Percentiles rank a stretch among this genome's conserved stretches.
Conservation (phyloP, 2,888 invertebrate species). For the Clunio marinus region DNA sequence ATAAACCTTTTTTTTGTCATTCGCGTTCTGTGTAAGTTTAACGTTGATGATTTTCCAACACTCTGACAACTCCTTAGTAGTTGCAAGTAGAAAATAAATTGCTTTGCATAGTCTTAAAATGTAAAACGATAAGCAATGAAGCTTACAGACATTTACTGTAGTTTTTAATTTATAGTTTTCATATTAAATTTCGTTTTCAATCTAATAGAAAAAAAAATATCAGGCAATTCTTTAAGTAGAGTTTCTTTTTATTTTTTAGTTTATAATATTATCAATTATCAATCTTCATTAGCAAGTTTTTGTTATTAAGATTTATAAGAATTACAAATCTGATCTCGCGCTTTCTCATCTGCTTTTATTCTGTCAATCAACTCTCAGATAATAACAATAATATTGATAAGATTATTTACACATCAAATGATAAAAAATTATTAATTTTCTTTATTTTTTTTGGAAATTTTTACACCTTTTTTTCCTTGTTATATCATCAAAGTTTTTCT, state of each 20-base stretch:
- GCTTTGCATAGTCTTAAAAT: too few species aligned
- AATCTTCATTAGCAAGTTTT: neutral
- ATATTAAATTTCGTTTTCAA: too few species aligned
- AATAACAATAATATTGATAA: slow-evolving; percentile 25
- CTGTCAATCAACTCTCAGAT: slow-evolving; percentile 1
- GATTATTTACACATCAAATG: slow-evolving; percentile 37
- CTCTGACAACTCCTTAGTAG: too few species aligned
- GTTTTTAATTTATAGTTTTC: too few species aligned
- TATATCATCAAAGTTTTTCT: neutral
- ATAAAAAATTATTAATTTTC: slow-evolving; percentile 7
- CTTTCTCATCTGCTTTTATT: neutral
- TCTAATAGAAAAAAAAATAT: neutral
- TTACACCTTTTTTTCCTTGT: neutral
- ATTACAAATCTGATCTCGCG: neutral
- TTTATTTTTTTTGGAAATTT: slow-evolving; percentile 8
- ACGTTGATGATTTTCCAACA: too few species aligned
- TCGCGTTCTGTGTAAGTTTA: too few species aligned
- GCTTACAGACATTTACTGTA: slow-evolving; percentile 21
- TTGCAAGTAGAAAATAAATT: too few species aligned
- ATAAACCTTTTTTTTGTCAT: too few species aligned
- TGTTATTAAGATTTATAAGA: slow-evolving; percentile 1
- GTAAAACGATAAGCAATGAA: too few species aligned
- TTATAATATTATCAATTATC: neutral
- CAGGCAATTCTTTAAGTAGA: slow-evolving; percentile 22
- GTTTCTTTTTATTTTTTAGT: neutral